Evolutionary conservation across 2,888 invertebrate species (phyloP).

Genomic region (Tetranychus piercei): DNA sequence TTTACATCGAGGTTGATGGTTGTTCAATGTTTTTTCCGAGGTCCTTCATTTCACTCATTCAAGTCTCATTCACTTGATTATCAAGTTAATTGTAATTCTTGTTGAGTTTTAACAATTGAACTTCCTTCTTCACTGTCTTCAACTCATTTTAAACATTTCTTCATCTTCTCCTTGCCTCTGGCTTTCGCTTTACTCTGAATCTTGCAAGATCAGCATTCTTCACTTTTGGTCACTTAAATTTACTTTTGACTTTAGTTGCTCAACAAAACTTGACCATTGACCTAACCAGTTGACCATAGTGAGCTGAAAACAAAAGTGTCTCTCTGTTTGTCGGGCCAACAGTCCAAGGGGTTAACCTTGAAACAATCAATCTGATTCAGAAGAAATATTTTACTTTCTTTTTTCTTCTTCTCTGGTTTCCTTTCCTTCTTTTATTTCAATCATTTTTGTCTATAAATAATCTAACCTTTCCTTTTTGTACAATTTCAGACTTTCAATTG

Average conservation of each 20-base stretch:
- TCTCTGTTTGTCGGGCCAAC: background rate
- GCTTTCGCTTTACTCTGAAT: constrained; percentile 9
- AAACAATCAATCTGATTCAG: background rate
- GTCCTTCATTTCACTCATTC: too few relatives aligned
- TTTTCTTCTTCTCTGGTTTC: constrained; percentile 1
- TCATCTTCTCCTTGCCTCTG: background rate
- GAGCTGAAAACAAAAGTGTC: background rate
- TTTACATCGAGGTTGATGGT: too few relatives aligned
- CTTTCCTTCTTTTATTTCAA: background rate
- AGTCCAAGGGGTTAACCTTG: background rate
- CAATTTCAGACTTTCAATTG: background rate
- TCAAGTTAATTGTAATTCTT: background rate
- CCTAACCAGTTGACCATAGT: background rate
- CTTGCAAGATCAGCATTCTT: background rate
- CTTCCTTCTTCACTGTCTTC: background rate
- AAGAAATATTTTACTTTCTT: background rate
- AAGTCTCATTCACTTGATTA: background rate
- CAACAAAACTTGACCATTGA: background rate
- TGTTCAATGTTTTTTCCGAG: too few relatives aligned
- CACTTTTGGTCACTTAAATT: background rate
- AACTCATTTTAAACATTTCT: constrained; percentile 9
- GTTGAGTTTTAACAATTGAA: background rate
- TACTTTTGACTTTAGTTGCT: background rate
- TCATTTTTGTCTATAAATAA: background rate
- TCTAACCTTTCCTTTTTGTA: background rate